Base-by-base conservation (phyloP, 2,113 vertebrate species). In the Ptyas mucosa region DNA sequence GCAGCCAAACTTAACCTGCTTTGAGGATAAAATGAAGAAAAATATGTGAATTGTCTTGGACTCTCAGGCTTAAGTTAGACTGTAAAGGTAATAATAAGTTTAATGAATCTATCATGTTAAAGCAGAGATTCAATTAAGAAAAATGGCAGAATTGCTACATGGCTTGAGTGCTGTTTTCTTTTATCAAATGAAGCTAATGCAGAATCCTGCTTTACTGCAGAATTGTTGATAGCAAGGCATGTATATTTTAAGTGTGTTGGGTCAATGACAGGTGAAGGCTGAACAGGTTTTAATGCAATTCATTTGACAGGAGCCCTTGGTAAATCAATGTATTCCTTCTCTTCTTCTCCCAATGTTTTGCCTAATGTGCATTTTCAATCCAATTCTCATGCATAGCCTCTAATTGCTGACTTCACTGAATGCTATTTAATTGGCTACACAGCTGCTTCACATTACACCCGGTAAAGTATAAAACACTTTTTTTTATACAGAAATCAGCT, bases 251-350 rank as follows among this genome's bases (percentile, higher is more conserved):
- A 94, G 4, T 54, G 52, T 85, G 3, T 23, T 94, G 89, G 3
- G 18, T 89, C 90, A 90, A 7, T 92, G 90, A 26, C 90, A 96
- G 89, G 91, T 85, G 61, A 94, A 95, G 94, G 26, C 5, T 95
- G 46, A 93, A 87, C 69, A 29, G 52, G 9, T 93, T 1, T 61
- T 87, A 91, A 91, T 94, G 88, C 87, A 0, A 94, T 93, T 49
- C 12, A 91, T 54, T 10, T 24, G 85, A 88, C 20, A 89, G 10
- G 0, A 21, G 1, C 90, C 55, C 93, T 1, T 1, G 23, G 34
- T 91, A 89, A 95, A 91, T 91, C 18, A 91, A 54, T 94, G 89
- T 15, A 91, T 52, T 85, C 26, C 14, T 93, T 92, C 12, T 5
- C 88, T 39, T 46, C 75, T 43, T 92, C 85, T 51, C 94, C 52